These are phyloP conservation scores for Rhorus exstirpatorius DNA, from an alignment of 2,888 invertebrate species.

Conservation along the genomic window DNA sequence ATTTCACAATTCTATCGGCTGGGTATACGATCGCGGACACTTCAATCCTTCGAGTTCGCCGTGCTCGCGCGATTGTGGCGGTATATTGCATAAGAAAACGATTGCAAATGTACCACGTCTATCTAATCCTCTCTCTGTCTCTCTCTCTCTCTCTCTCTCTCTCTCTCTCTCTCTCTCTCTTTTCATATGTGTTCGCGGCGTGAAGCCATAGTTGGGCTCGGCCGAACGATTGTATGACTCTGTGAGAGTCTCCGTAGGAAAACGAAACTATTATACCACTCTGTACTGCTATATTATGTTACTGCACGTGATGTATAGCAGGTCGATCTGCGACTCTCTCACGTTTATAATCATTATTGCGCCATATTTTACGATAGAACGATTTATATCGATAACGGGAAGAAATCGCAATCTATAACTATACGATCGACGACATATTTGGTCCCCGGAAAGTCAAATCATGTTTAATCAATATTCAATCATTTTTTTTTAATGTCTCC, in stretches of 20 bases:
- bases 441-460: no score
- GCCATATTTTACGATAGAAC: conserved; percentile 36
- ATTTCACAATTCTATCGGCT: conserved; percentile 61
- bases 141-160: conserved; percentile 6
- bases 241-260: conserved; percentile 34
- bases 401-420: conserved; percentile 26
- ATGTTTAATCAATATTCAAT: no score
- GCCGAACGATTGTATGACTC: conserved; percentile 56
- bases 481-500: background rate
- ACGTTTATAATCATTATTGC: conserved; percentile 54
- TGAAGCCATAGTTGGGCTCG: conserved; percentile 64
- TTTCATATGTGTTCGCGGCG: conserved; percentile 1
- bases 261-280: conserved; percentile 53
- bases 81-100: conserved; percentile 68
- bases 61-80: conserved; percentile 53
- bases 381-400: conserved; percentile 31
- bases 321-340: conserved; percentile 43
- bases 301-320: conserved; percentile 48
- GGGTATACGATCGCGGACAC: conserved; percentile 28
- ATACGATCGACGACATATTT: background rate
- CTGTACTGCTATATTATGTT: conserved; percentile 26
- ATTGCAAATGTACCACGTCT: conserved; percentile 68
- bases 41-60: conserved; percentile 42
- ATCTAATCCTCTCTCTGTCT: conserved; percentile 24
- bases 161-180: conserved; percentile 20